phyloP scores from a whole-genome alignment of 2,113 vertebrate species.

The Campylorhamphus procurvoides region DNA sequence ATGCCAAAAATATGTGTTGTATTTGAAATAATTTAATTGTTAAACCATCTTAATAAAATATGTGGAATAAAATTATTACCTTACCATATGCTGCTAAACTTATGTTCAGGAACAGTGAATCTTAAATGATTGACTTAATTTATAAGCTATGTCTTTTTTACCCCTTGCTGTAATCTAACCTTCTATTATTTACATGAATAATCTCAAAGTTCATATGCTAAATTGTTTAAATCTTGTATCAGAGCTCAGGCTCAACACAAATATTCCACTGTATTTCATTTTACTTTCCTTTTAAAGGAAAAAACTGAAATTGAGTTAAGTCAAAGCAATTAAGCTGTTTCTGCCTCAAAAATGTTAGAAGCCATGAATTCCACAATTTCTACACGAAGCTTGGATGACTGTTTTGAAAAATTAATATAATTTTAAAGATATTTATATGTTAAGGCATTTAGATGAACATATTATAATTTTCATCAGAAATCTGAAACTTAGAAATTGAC shows the following conservation, averaged over 20 bases:
- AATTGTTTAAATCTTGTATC: background rate
- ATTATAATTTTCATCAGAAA: background rate
- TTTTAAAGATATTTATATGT: background rate
- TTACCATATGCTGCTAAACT: conserved; percentile 45
- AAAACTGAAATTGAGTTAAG: background rate
- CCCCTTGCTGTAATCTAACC: background rate
- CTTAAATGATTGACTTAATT: conserved; percentile 33
- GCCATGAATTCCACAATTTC: background rate
- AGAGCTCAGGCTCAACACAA: background rate
- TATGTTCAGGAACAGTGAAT: conserved; percentile 7
- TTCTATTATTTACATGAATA: background rate
- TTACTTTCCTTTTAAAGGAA: background rate
- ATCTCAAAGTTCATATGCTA: background rate
- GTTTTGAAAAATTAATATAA: background rate
- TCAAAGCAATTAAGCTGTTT: background rate
- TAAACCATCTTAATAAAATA: conserved; percentile 59
- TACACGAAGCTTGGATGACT: background rate
- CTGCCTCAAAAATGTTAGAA: background rate
- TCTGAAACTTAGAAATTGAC: background rate
- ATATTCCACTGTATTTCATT: background rate
- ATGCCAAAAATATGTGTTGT: conserved; percentile 62
- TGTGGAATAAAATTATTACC: conserved; percentile 39
- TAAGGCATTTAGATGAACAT: background rate
- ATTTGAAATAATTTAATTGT: conserved; percentile 71
- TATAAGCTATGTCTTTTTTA: conserved; percentile 32